Evolutionary conservation across 2,113 vertebrate genomes (phyloP).

Genomic region (Dipodomys spectabilis): DNA sequence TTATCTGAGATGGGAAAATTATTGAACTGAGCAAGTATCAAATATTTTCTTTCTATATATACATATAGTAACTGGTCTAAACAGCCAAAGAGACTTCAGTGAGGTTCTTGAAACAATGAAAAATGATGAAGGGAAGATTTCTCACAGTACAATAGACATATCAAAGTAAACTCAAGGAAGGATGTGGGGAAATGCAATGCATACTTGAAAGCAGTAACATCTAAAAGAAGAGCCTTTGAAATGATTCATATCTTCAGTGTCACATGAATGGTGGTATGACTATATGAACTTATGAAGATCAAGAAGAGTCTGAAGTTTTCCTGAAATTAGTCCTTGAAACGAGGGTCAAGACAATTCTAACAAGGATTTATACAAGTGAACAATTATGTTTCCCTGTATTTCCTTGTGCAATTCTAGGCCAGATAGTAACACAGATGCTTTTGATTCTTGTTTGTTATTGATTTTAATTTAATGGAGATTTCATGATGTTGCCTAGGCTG

Average conservation of each 20-base stretch:
- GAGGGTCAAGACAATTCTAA: not conserved
- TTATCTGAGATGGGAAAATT: slow-evolving; percentile 30
- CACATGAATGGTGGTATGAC: slow-evolving; percentile 2
- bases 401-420: slow-evolving; percentile 5
- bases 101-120: slow-evolving; percentile 35
- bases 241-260: not conserved
- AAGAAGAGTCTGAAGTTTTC: not conserved
- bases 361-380: not conserved
- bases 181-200: not conserved
- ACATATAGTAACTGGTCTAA: not conserved
- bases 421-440: not conserved
- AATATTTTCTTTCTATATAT: not conserved
- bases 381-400: not conserved
- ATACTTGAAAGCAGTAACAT: slow-evolving; percentile 1
- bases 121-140: not conserved
- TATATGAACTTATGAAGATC: not conserved
- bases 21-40: slow-evolving; percentile 8
- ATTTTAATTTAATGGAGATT: not conserved
- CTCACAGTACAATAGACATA: not conserved
- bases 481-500: not conserved
- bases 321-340: not conserved
- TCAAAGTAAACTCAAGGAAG: not conserved
- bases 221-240: not conserved
- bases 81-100: not conserved
- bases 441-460: not conserved